A percentile compares a stretch with the other conserved stretches of the same genome.
Conservation (phyloP, 2,888 invertebrate species). For the Teleogryllus oceanicus region DNA sequence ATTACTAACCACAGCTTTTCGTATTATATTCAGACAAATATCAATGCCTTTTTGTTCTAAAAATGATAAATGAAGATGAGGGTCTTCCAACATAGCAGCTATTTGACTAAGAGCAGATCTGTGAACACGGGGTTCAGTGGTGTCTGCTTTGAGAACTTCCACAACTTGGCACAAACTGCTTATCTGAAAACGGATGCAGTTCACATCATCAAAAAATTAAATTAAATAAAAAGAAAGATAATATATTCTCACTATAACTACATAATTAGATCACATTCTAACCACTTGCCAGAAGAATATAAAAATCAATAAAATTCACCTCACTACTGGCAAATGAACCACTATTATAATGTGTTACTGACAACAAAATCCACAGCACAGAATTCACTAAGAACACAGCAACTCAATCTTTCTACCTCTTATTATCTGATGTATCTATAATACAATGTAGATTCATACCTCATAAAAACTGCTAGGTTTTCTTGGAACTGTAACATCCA, state of each 20-base stretch:
- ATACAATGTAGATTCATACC: constrained; percentile 39
- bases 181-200: constrained; percentile 44
- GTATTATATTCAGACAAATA: constrained; percentile 51
- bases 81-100: constrained; percentile 63
- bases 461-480: constrained; percentile 48
- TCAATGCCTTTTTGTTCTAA: constrained; percentile 56
- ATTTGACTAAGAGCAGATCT: constrained; percentile 66
- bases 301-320: too few species aligned
- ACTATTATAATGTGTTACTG: too few species aligned
- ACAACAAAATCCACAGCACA: too few species aligned
- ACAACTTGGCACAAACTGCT: constrained; percentile 51
- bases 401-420: too few species aligned
- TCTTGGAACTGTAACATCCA: constrained; percentile 45
- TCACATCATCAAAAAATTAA: too few species aligned
- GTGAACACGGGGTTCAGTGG: constrained; percentile 62
- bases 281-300: too few species aligned
- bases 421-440: not conserved
- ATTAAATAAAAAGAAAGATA: too few species aligned
- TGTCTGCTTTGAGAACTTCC: constrained; percentile 47
- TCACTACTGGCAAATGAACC: too few species aligned
- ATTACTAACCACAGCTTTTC: constrained; percentile 46
- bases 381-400: too few species aligned
- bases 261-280: too few species aligned
- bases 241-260: too few species aligned
- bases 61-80: constrained; percentile 59